Percentiles rank a stretch among this genome's conserved stretches.
Evolutionary conservation across 2,113 vertebrate genomes (phyloP).

Genomic region (Candoia aspera): DNA sequence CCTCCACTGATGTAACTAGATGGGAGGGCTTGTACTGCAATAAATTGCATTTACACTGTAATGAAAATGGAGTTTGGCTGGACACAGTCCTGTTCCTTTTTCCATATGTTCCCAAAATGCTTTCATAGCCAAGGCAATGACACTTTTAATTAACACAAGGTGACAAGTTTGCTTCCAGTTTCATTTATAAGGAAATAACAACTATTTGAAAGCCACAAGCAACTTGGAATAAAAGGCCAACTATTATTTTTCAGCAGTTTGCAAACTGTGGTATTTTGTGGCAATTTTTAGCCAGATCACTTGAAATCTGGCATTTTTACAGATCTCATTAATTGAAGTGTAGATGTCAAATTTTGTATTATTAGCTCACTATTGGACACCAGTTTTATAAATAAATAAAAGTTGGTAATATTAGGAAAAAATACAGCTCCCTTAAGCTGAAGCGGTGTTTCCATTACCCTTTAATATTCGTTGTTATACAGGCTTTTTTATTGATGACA

Average conservation of each 20-base stretch:
- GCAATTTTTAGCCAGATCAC: not conserved
- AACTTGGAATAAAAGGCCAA: not conserved
- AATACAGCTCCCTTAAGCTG: not conserved
- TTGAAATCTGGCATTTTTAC: not conserved
- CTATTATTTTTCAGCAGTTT: not conserved
- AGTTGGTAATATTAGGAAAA: not conserved
- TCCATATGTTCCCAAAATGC: not conserved
- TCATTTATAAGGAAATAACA: not conserved
- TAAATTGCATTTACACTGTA: not conserved
- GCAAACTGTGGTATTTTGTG: not conserved
- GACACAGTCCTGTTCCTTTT: not conserved
- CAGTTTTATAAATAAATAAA: not conserved
- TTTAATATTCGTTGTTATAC: not conserved
- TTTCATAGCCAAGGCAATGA: not conserved
- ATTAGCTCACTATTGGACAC: not conserved
- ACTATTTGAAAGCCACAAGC: not conserved
- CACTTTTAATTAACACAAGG: not conserved
- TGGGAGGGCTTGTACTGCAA: not conserved
- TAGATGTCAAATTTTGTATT: not conserved
- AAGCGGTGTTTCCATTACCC: not conserved
- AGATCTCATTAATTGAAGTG: not conserved
- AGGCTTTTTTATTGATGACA: not conserved
- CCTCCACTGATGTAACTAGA: not conserved
- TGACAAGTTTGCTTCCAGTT: not conserved
- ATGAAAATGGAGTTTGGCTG: not conserved